phyloP scores from a whole-genome alignment of 2,113 vertebrate genomes.

The Amazona vittata region DNA sequence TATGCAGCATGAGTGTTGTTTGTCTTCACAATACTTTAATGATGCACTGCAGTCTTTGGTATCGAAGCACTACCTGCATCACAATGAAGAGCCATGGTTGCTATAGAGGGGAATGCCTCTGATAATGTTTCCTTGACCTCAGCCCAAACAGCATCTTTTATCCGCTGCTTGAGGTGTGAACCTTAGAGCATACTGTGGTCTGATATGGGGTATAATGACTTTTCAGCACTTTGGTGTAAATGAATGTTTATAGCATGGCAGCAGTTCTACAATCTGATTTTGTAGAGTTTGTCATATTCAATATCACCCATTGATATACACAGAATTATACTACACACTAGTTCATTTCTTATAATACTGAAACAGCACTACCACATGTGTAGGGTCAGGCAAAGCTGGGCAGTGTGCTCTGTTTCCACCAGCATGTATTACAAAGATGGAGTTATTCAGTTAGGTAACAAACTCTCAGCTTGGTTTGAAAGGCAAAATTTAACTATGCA shows the following conservation, averaged over 20 bases:
- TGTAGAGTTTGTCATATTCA: rapidly evolving
- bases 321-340: not conserved
- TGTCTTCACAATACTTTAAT: conserved; percentile 68
- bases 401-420: not conserved
- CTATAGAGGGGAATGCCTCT: not conserved
- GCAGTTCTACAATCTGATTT: not conserved
- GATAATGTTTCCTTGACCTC: not conserved
- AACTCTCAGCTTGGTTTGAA: not conserved
- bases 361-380: rapidly evolving
- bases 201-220: rapidly evolving
- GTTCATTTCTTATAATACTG: not conserved
- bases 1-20: conserved; percentile 69
- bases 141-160: not conserved
- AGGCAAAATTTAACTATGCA: not conserved
- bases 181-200: not conserved
- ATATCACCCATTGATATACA: rapidly evolving
- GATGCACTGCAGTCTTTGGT: conserved; percentile 59
- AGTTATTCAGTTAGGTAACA: not conserved
- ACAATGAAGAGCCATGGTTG: conserved; percentile 29
- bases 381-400: not conserved
- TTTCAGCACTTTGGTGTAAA: not conserved
- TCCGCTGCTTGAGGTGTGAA: not conserved
- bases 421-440: not conserved
- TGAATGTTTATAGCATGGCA: not conserved
- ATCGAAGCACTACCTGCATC: conserved; percentile 59